A percentile compares a stretch with the other conserved stretches of the same genome.
Conservation (phyloP, 2,113 vertebrate genomes). For the Fukomys damarensis region DNA sequence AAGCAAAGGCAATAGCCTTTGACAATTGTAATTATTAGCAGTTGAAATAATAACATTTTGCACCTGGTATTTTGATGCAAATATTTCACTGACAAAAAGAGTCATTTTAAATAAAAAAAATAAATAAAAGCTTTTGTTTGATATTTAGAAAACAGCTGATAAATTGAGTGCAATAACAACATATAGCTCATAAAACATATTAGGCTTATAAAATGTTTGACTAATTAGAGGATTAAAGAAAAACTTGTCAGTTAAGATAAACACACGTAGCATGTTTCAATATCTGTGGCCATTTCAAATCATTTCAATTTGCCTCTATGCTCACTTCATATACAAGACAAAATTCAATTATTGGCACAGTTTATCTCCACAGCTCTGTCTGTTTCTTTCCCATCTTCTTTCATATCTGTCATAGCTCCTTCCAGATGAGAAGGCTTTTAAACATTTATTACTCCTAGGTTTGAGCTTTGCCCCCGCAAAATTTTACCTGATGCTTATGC, state of each 20-base stretch:
- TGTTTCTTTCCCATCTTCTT: not conserved
- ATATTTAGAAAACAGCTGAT: not conserved
- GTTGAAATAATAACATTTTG: not conserved
- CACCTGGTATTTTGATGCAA: not conserved
- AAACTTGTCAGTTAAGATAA: not conserved
- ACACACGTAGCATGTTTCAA: not conserved
- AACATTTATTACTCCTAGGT: not conserved
- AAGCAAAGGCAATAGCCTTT: not conserved
- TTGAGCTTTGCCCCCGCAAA: not conserved
- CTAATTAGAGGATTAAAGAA: not conserved
- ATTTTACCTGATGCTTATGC: not conserved
- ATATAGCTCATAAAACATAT: not conserved
- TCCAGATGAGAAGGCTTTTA: not conserved
- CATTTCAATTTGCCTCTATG: not conserved
- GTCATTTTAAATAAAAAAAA: not conserved
- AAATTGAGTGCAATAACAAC: not conserved
- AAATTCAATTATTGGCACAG: not conserved
- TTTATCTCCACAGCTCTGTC: not conserved
- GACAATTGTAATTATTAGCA: not conserved
- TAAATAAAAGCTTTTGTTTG: not conserved
- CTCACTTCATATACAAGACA: slow-evolving; percentile 12
- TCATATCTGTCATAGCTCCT: not conserved
- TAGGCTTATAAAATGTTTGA: not conserved
- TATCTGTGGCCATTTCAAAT: not conserved
- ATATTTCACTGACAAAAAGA: not conserved